Base-by-base conservation (phyloP, 2,113 vertebrate genomes). In the Amblyopsis rosae region DNA sequence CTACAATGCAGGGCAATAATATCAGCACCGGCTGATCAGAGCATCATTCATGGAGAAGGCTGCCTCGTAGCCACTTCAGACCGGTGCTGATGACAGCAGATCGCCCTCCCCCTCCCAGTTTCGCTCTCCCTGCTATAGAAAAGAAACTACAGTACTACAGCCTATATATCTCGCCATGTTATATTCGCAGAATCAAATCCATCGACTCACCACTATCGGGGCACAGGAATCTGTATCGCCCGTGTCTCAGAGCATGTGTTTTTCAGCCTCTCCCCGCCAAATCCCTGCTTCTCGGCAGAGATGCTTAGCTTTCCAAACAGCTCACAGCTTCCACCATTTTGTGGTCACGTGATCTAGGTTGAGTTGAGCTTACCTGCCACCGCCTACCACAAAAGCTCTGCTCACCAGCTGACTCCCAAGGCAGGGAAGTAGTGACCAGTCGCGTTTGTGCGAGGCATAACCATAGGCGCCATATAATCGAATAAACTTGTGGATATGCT, bases 281-380 rank as follows among this genome's bases (percentile, higher is more conserved):
- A 72, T 73, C 85, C 77, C 79, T 82, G 72, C 70, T 87, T 81
- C 76, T 82, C 76, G 80, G 51, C 72, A 67, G 86, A 88, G 91
- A 93, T 91, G 89, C 88, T 88, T 78, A 57, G 84, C 81, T 90
- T 78, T 82, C 80, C 74, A 49, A 72, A 88, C 86, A 73, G 85
- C 82, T 76, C 80, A 84, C 86, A 88, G 89, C 83, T 82, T 86
- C 91, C 90, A 86, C 91, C 92, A 92, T 93, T 91, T 92, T 92
- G 75, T 86, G 86, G 73, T 92, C 91, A 92, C 84, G 55, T 93
- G 92, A 93, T 74, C 82, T 62, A 73, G 73, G 83, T 72, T 72
- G 87, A 86, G 91, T 89, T 91, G 72, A 0, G 70, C 67, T 87
- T 85, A 82, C 86, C 84, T 89, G 26, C 26, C 26, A 26, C 26